phyloP scores from a whole-genome alignment of 2,797 vertebrate genomes.

The Crocidura indochinensis region DNA sequence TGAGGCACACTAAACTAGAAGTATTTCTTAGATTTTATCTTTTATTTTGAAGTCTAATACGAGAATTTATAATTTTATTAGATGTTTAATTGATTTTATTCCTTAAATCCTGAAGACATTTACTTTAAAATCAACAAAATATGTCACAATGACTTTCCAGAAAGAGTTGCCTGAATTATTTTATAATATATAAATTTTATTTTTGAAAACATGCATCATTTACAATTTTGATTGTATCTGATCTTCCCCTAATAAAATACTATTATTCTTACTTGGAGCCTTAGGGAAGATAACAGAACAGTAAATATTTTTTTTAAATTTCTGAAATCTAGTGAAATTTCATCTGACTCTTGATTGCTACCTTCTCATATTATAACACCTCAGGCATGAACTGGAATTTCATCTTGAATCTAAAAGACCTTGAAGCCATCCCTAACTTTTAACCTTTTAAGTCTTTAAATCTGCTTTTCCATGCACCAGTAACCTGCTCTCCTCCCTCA shows the following conservation, averaged over 20 bases:
- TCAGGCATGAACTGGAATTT: not conserved
- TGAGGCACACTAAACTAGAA: not conserved
- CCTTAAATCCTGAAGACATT: constrained; percentile 1
- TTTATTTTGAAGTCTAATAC: not conserved
- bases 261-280: not conserved
- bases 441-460: not conserved
- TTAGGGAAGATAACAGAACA: not conserved
- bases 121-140: not conserved
- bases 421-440: not conserved
- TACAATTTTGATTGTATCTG: not conserved
- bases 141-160: not conserved
- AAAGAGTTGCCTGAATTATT: not conserved
- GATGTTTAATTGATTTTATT: not conserved
- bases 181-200: not conserved
- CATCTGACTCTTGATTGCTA: not conserved
- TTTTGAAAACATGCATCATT: not conserved
- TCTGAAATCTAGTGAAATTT: not conserved
- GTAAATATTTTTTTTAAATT: not conserved
- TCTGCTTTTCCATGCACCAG: accelerated
- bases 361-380: not conserved
- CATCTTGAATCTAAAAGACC: not conserved
- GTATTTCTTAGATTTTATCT: not conserved
- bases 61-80: too few species aligned
- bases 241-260: not conserved
- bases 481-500: accelerated